phyloP scores from a whole-genome alignment of 2,113 vertebrate genomes.

The Rhegmatorhina hoffmannsi region DNA sequence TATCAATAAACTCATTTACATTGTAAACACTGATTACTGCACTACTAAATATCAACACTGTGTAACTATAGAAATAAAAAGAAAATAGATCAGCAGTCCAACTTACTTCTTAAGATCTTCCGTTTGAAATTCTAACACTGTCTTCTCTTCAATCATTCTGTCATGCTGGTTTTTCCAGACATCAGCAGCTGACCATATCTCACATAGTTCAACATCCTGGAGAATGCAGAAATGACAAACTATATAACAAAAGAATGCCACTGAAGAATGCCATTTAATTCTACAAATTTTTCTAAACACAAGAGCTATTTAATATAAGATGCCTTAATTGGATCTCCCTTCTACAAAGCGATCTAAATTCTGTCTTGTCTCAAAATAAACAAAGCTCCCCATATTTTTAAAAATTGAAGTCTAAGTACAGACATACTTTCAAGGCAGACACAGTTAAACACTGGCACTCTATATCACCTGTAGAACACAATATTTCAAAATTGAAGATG shows the following conservation, averaged over 20 bases:
- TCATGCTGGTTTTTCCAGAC: constrained; percentile 78
- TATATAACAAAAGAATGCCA: neutral
- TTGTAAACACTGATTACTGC: neutral
- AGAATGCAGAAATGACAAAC: constrained; percentile 47
- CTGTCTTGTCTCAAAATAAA: neutral
- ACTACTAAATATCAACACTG: neutral
- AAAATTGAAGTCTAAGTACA: neutral
- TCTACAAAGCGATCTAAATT: neutral
- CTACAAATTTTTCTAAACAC: neutral
- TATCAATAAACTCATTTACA: neutral
- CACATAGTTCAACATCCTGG: constrained; percentile 81
- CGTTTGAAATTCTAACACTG: constrained; percentile 71
- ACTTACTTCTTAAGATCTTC: constrained; percentile 81
- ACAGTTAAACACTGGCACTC: neutral
- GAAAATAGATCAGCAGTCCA: neutral
- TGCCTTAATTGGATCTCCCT: neutral
- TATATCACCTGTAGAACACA: neutral
- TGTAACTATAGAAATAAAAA: neutral
- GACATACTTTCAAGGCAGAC: neutral
- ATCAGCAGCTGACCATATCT: constrained; percentile 71
- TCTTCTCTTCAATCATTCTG: constrained; percentile 76
- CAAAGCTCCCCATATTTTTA: neutral
- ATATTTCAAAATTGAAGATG: neutral
- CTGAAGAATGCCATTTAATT: neutral
- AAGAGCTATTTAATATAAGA: constrained; percentile 1